Conservation (phyloP, 2,888 invertebrate species). For the Oscheius myriophilus region DNA sequence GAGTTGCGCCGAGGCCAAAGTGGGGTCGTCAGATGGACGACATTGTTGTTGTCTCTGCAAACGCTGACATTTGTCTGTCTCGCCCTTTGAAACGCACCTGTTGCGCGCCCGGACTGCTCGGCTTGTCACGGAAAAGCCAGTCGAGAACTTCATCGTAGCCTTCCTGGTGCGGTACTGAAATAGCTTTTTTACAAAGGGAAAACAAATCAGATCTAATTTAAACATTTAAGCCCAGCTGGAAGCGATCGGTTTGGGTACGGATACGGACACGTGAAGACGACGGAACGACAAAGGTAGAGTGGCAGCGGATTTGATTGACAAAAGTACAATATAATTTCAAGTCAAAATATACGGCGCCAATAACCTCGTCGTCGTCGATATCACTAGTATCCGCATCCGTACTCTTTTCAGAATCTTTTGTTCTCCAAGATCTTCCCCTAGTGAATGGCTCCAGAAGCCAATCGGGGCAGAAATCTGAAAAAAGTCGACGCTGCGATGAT, state of each 20-base stretch:
- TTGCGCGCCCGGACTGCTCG: slow-evolving; percentile 31
- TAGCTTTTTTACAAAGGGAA: not conserved
- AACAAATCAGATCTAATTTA: not conserved
- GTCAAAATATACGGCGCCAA: slow-evolving; percentile 12
- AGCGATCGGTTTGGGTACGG: slow-evolving; percentile 9
- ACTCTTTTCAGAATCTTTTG: not conserved
- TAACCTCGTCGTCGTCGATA: slow-evolving; percentile 18
- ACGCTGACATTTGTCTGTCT: no score
- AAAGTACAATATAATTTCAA: slow-evolving; percentile 4
- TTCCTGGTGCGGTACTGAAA: slow-evolving; percentile 53
- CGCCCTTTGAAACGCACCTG: not conserved
- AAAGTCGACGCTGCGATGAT: no score
- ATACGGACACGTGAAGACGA: slow-evolving; percentile 8
- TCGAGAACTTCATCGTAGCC: slow-evolving; percentile 65
- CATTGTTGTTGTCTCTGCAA: not conserved
- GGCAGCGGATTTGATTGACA: slow-evolving; percentile 12
- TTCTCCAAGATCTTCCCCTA: no score
- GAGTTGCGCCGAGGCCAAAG: slow-evolving; percentile 49
- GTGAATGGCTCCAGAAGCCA: no score
- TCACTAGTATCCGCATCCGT: slow-evolving; percentile 6
- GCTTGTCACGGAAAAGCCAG: slow-evolving; percentile 67
- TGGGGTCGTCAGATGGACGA: slow-evolving; percentile 37
- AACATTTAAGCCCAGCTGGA: not conserved
- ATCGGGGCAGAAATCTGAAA: no score
- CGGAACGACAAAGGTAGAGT: slow-evolving; percentile 25